Evolutionary conservation across 2,888 invertebrate species (phyloP), one percentile per base, ranked within the genome.

Genomic region (Choreutis nemorana): DNA sequence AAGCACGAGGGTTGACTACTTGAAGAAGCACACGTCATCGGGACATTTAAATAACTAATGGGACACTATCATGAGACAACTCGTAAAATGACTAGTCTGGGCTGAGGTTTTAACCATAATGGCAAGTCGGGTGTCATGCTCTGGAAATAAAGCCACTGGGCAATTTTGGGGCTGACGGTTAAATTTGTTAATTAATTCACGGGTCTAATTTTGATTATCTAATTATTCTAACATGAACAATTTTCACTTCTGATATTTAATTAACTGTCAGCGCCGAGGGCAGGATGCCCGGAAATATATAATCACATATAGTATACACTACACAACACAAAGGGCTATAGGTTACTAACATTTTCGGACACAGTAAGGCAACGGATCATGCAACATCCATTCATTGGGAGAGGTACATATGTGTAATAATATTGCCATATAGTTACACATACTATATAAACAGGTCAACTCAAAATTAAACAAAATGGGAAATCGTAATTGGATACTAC

Each of bases 291-390:
- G 47, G 48, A 47, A 44, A 54, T 49, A 50, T 50, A 54, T 50
- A 53, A 52, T 56, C 54, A 66, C 61, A 68, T 50, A 63, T 54
- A 66, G 62, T 66, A 45, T 64, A 73, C 68, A 72, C 41, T 48
- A 55, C 77, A 70, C 70, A 77, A 77, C 73, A 78, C 66, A 78
- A 65, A 72, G 72, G 75, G 52, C 73, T 72, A 73, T 63, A 63
- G 62, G 61, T 59, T 44, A 41, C 73, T 75, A 77, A 75, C 66
- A 73, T 57, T 55, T 52, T 68, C 53, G 68, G 73, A 68, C 62
- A 78, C 75, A 73, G 45, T 57, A 58, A 75, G 77, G 70, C 77
- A n/a, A 77, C 77, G 71, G 68, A 68, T 64, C 78, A 78, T 78
- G 78, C 78, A 78, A 77, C 77, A 77, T 73, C 70, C 68, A 77